phyloP scores from a whole-genome alignment of 1,140 invertebrate genomes.

The Hydropsyche tenuis region DNA sequence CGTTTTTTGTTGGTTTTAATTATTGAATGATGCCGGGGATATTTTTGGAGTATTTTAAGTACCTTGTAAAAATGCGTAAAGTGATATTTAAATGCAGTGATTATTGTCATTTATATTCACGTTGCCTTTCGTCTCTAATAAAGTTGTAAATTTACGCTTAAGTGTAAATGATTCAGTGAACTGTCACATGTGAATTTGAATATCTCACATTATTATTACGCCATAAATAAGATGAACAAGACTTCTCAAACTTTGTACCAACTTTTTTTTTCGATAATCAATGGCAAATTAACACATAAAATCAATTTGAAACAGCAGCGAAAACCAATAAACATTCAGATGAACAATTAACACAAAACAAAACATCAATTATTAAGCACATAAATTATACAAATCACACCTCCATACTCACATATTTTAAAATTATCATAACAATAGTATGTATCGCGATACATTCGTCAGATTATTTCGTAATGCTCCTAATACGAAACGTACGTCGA shows the following conservation, averaged over 20 bases:
- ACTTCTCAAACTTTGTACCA: conserved; percentile 1
- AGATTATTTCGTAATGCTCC: neutral
- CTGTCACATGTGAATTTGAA: conserved; percentile 15
- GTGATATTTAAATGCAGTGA: conserved; percentile 16
- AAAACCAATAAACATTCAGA: too few relatives aligned
- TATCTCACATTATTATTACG: conserved; percentile 13
- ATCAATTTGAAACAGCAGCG: neutral
- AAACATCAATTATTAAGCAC: too few relatives aligned
- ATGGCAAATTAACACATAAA: neutral
- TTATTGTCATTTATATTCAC: conserved; percentile 16
- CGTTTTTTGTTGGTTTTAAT: neutral
- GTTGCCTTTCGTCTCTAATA: conserved; percentile 30
- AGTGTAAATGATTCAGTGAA: conserved; percentile 34
- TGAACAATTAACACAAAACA: too few relatives aligned
- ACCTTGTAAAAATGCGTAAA: neutral
- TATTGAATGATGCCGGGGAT: neutral
- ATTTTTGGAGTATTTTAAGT: neutral
- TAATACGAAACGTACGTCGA: neutral
- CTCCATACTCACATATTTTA: too few relatives aligned
- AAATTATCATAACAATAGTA: too few relatives aligned
- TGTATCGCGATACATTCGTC: neutral
- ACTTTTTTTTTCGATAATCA: conserved; percentile 9
- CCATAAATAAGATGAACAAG: neutral
- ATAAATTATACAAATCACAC: too few relatives aligned
- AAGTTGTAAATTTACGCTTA: conserved; percentile 32